These are phyloP conservation scores for Bacillus rossius DNA, from an alignment of 1,140 invertebrate species.

Conservation along the genomic window DNA sequence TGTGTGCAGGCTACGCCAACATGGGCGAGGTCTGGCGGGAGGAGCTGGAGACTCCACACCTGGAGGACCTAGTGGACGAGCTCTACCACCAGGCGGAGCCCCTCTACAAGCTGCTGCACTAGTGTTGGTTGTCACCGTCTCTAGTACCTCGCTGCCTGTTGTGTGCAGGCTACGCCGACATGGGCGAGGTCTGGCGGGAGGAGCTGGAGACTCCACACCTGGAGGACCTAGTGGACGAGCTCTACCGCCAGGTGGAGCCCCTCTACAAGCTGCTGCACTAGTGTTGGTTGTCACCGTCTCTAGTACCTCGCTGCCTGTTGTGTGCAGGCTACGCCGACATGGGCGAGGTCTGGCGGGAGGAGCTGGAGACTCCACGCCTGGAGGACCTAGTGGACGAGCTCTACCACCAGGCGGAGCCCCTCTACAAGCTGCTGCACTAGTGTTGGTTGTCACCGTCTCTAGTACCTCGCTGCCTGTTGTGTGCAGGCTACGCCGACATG, in stretches of 20 bases:
- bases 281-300: no score
- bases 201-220: slow-evolving; percentile 52
- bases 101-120: slow-evolving; percentile 42
- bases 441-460: no score
- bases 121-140: slow-evolving; percentile 39
- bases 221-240: slow-evolving; percentile 42
- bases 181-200: slow-evolving; percentile 53
- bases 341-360: slow-evolving; percentile 54
- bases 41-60: slow-evolving; percentile 42
- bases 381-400: slow-evolving; percentile 46
- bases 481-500: no score
- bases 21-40: slow-evolving; percentile 42
- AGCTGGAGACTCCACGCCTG: slow-evolving; percentile 51
- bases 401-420: slow-evolving; percentile 50
- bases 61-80: slow-evolving; percentile 41
- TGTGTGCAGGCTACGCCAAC: slow-evolving; percentile 55
- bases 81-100: slow-evolving; percentile 37
- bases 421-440: slow-evolving; percentile 66
- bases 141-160: slow-evolving; percentile 47
- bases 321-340: no score
- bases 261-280: slow-evolving; percentile 64
- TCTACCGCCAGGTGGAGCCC: slow-evolving; percentile 53
- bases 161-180: slow-evolving; percentile 56
- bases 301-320: no score
- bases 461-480: no score